Percentiles rank a stretch among this genome's conserved stretches.
phyloP scores from a whole-genome alignment of 2,797 vertebrate genomes.

The Anguilla anguilla region DNA sequence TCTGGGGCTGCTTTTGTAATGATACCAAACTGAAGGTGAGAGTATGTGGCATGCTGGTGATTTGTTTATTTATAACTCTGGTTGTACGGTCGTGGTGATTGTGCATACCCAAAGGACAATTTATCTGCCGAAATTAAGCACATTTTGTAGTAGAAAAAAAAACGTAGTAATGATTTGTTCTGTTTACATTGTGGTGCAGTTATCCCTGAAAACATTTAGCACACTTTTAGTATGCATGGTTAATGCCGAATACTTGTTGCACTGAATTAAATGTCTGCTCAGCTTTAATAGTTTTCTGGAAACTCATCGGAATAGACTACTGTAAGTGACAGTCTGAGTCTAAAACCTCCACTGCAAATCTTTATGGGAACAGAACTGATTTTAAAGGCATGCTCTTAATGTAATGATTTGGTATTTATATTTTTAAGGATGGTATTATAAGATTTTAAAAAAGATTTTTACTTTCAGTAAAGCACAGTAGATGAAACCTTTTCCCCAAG shows the following conservation, averaged over 20 bases:
- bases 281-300: not conserved
- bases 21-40: not conserved
- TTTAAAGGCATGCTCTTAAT: not conserved
- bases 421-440: not conserved
- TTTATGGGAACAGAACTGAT: not conserved
- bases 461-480: not conserved
- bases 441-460: not conserved
- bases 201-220: constrained; percentile 2
- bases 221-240: constrained; percentile 23
- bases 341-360: not conserved
- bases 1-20: not conserved
- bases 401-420: not conserved
- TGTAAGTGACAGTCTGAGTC: not conserved
- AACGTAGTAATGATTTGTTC: not conserved
- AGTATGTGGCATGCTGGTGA: constrained; percentile 16
- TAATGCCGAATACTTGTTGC: constrained; percentile 22
- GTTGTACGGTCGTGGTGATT: not conserved
- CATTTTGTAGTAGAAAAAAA: constrained; percentile 8
- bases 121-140: constrained; percentile 13
- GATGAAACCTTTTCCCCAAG: not conserved
- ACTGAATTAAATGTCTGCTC: constrained; percentile 21
- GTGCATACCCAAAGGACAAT: not conserved
- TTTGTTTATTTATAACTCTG: constrained; percentile 8
- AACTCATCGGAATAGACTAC: not conserved
- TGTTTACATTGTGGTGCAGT: not conserved